A percentile compares a stretch with the other conserved stretches of the same genome.
Evolutionary conservation across 2,113 vertebrate species (phyloP).

Genomic region (Corydoras sp.): DNA sequence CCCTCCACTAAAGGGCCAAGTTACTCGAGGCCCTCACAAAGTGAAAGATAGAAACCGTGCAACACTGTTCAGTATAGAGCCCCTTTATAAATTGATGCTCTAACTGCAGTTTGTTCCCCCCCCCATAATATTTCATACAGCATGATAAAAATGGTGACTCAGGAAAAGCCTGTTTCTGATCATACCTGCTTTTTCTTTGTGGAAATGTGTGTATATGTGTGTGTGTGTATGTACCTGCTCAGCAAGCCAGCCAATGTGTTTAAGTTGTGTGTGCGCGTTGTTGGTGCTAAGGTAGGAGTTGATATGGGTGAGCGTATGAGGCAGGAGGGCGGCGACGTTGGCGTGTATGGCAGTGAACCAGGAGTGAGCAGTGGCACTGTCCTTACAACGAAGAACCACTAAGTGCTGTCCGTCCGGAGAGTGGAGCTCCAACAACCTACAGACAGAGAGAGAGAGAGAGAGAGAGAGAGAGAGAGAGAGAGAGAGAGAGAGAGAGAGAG

Average conservation of each 20-base stretch:
- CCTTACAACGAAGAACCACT: slow-evolving; percentile 88
- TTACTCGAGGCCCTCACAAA: too few relatives aligned
- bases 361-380: slow-evolving; percentile 77
- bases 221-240: slow-evolving; percentile 76
- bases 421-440: slow-evolving; percentile 89
- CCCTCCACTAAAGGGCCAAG: too few relatives aligned
- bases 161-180: too few relatives aligned
- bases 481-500: too few relatives aligned
- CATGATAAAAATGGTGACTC: too few relatives aligned
- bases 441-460: background rate
- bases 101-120: too few relatives aligned
- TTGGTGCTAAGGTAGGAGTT: slow-evolving; percentile 76
- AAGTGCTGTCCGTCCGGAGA: slow-evolving; percentile 90
- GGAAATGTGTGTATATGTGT: background rate
- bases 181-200: background rate
- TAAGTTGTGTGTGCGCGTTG: slow-evolving; percentile 75
- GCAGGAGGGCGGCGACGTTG: slow-evolving; percentile 89
- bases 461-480: slow-evolving; percentile 3
- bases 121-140: too few relatives aligned
- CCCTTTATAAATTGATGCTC: too few relatives aligned
- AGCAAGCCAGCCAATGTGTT: slow-evolving; percentile 90
- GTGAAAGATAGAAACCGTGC: too few relatives aligned
- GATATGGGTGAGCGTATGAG: slow-evolving; percentile 84
- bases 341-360: slow-evolving; percentile 92
- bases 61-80: too few relatives aligned